Percentiles rank a stretch among this genome's conserved stretches.
Conservation (phyloP, 2,888 invertebrate genomes). For the Macrophya annulata region DNA sequence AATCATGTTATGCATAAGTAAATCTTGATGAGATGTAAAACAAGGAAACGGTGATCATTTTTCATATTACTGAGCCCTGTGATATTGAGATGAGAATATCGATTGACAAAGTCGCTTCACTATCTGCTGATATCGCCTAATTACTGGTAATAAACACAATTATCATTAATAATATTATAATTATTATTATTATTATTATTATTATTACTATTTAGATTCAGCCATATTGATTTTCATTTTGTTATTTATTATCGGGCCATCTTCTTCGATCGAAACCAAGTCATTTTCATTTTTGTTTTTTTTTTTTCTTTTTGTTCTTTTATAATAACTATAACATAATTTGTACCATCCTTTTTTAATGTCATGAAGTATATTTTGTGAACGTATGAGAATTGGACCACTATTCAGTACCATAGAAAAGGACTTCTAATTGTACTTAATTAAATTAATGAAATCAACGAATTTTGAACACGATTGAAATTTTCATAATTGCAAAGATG, state of each 20-base stretch:
- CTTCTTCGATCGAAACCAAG: slow-evolving; percentile 12
- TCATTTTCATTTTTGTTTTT: not conserved
- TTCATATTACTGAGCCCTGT: not conserved
- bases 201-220: slow-evolving; percentile 46
- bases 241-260: slow-evolving; percentile 33
- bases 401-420: slow-evolving; percentile 32
- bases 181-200: slow-evolving; percentile 25
- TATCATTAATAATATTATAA: slow-evolving; percentile 16
- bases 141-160: slow-evolving; percentile 25
- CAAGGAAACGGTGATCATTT: no score
- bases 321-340: slow-evolving; percentile 49
- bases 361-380: slow-evolving; percentile 35
- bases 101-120: not conserved
- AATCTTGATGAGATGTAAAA: no score
- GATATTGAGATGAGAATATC: slow-evolving; percentile 3
- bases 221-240: slow-evolving; percentile 45
- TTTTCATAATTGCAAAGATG: no score
- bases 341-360: slow-evolving; percentile 48
- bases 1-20: not conserved
- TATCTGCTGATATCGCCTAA: slow-evolving; percentile 2
- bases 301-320: slow-evolving; percentile 19
- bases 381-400: slow-evolving; percentile 45
- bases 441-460: slow-evolving; percentile 18
- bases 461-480: not conserved
- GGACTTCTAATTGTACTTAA: not conserved